Evolutionary conservation across 2,797 vertebrate species (phyloP), one percentile per base, ranked within the genome.

Genomic region (Loriculus beryllinus): DNA sequence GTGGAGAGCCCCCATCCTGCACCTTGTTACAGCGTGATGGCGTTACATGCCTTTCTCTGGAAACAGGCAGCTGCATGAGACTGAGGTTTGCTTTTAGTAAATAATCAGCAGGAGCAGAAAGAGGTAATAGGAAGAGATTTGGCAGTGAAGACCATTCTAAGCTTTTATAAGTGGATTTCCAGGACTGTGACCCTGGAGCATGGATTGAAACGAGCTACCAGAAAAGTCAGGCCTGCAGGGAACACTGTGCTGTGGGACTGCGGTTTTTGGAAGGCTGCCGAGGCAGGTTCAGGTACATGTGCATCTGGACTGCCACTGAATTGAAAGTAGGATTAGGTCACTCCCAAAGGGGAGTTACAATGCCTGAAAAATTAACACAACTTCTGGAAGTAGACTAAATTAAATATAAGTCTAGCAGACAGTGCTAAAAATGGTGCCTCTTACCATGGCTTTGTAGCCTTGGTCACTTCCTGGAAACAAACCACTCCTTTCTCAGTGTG

Each of bases 1-100:
- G n/a, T 47, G 65, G 45, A 70, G 45, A 80, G 14, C 22, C 59
- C 48, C 60, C 0, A 0, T 82, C 81, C 60, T 0, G 3, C 33
- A 74, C 75, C 37, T 85, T 70, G 60, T 71, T 64, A 37, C 12
- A 48, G 37, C 28, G 2, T 5, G 69, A 4, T 64, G 71, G 52
- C 71, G 51, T 22, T 62, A 19, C 13, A 1, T 82, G 39, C 49
- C 39, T 94, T 80, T 71, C 49, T 57, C 45, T 91, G 57, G 70
- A 82, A 86, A 56, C 77, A 60, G 63, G 67, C 86, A 88, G 90
- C 86, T 83, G 74, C 40, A 3, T 14, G 37, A 84, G 52, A 42
- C 60, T 14, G 3, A 51, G 68, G 76, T 82, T 93, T 88, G 51
- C 88, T 94, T 82, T 68, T 80, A 82, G 81, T 90, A 85, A 95